These are phyloP conservation scores for Drosophila repleta DNA, from an alignment of 1,140 invertebrate genomes.

Conservation along the genomic window DNA sequence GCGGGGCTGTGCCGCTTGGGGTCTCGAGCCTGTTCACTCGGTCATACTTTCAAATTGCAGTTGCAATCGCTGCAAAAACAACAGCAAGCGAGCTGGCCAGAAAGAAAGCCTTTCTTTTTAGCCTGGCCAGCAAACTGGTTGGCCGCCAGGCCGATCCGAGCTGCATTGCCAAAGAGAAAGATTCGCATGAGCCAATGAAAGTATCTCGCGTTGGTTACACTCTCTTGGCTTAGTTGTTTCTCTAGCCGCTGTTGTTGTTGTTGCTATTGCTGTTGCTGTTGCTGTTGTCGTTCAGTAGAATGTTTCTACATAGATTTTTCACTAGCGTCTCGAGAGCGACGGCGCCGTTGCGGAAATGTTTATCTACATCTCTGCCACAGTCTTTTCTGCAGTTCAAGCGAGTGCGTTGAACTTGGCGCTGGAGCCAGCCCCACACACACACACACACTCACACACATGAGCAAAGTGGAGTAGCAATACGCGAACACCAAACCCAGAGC, in stretches of 20 bases:
- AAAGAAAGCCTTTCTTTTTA: slow-evolving; percentile 81
- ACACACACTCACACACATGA: slow-evolving; percentile 37
- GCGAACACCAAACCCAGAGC: slow-evolving; percentile 11
- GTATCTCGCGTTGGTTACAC: slow-evolving; percentile 66
- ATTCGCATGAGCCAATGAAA: slow-evolving; percentile 66
- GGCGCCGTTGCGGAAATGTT: slow-evolving; percentile 73
- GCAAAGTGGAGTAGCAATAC: slow-evolving; percentile 71
- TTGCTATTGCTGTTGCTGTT: slow-evolving; percentile 13
- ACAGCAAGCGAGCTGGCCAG: slow-evolving; percentile 28
- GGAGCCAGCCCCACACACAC: slow-evolving; percentile 26
- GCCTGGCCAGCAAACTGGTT: slow-evolving; percentile 70
- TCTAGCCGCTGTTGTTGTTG: slow-evolving; percentile 12
- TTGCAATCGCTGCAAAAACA: slow-evolving; percentile 44
- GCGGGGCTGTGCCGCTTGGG: slow-evolving; percentile 1
- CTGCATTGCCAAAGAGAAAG: slow-evolving; percentile 48
- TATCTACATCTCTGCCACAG: slow-evolving; percentile 55
- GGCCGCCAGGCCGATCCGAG: slow-evolving; percentile 14
- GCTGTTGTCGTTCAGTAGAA: slow-evolving; percentile 52
- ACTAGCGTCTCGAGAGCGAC: slow-evolving; percentile 21
- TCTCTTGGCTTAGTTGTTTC: slow-evolving; percentile 51
- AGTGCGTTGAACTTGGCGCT: slow-evolving; percentile 74
- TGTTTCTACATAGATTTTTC: slow-evolving; percentile 78
- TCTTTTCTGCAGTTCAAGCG: slow-evolving; percentile 74
- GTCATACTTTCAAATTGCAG: slow-evolving; percentile 81
- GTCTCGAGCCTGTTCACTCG: slow-evolving; percentile 50